Percentiles rank a stretch among this genome's conserved stretches.
Evolutionary conservation across 2,113 vertebrate genomes (phyloP).

Genomic region (Acinonyx jubatus): DNA sequence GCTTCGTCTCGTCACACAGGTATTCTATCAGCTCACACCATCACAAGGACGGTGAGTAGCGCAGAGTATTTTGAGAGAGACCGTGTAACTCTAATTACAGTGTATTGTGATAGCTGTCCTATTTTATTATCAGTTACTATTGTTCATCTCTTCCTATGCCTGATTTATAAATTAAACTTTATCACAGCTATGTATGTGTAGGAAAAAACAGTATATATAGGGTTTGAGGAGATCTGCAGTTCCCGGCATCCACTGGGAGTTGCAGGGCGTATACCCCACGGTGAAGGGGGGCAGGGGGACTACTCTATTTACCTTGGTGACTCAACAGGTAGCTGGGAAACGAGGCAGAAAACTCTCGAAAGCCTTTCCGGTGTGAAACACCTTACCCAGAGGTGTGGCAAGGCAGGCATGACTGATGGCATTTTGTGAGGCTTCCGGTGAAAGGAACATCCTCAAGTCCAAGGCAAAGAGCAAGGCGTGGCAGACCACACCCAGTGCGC

Average conservation of each 20-base stretch:
- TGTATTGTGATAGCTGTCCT: not conserved
- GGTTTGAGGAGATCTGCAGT: not conserved
- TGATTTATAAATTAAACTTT: not conserved
- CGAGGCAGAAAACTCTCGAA: constrained; percentile 61
- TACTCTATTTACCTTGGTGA: constrained; percentile 55
- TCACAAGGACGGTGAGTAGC: not conserved
- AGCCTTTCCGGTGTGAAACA: constrained; percentile 30
- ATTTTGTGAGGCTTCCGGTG: not conserved
- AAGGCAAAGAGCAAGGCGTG: not conserved
- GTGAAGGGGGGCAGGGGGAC: not conserved
- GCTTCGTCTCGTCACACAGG: not conserved
- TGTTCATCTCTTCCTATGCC: not conserved
- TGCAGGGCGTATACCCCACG: not conserved
- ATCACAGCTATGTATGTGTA: not conserved
- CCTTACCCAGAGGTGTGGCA: not conserved
- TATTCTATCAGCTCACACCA: not conserved
- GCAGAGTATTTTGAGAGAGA: not conserved
- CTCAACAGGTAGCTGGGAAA: constrained; percentile 61
- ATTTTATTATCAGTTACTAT: not conserved
- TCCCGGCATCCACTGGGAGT: not conserved
- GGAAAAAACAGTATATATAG: not conserved
- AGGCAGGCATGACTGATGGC: not conserved
- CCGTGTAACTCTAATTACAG: not conserved
- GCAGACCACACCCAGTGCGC: not conserved
- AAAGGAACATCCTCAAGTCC: not conserved